These are phyloP conservation scores for Zaprionus gabonicus DNA, from an alignment of 1,140 invertebrate species.

Conservation along the genomic window DNA sequence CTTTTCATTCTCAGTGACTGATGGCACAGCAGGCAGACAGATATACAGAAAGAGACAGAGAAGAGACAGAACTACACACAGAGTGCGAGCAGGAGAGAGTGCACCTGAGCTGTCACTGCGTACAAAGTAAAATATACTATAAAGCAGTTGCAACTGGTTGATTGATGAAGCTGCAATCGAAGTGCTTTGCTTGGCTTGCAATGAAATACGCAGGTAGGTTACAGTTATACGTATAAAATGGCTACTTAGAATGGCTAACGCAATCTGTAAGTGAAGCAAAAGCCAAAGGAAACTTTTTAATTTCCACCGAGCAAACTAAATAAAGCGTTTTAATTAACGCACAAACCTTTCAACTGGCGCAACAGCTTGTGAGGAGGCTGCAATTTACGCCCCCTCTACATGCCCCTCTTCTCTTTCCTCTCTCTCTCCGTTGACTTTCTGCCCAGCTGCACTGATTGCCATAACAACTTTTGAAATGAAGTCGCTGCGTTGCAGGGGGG, in stretches of 20 bases:
- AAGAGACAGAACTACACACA: background rate
- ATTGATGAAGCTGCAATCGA: constrained; percentile 44
- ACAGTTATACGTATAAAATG: background rate
- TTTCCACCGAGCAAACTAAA: background rate
- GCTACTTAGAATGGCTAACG: background rate
- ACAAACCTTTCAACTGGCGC: background rate
- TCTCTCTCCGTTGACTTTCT: background rate
- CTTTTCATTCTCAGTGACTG: constrained; percentile 64
- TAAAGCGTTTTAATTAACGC: constrained; percentile 12
- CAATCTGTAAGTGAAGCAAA: background rate
- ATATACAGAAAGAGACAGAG: background rate
- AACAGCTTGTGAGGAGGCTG: constrained; percentile 9
- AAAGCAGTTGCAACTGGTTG: constrained; percentile 23
- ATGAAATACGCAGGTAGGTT: background rate
- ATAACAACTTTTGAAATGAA: constrained; percentile 81
- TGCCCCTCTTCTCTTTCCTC: background rate
- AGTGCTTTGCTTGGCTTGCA: too few species aligned
- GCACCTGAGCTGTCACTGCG: background rate
- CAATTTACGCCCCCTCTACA: background rate
- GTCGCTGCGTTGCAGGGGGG: constrained; percentile 58
- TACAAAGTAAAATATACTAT: constrained; percentile 21
- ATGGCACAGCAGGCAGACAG: constrained; percentile 9
- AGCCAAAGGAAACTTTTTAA: background rate
- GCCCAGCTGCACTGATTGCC: constrained; percentile 72
- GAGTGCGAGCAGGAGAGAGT: background rate